Evolutionary conservation across 2,797 vertebrate species (phyloP).

Genomic region (Gadopsis marmoratus): DNA sequence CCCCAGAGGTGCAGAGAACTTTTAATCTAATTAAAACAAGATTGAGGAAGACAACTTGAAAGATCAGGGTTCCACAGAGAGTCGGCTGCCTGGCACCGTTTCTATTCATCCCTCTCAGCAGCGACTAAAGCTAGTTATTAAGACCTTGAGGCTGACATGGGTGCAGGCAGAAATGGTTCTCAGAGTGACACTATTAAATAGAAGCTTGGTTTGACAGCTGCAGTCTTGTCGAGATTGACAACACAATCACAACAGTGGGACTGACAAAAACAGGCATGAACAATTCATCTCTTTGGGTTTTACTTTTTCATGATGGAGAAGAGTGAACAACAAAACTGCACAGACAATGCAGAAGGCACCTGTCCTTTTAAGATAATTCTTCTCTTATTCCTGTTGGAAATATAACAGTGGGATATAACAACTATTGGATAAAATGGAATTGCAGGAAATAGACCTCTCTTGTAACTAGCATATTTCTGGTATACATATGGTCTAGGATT

Average conservation of each 20-base stretch:
- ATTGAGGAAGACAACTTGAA: conserved; percentile 72
- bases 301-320: conserved; percentile 10
- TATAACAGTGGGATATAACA: conserved; percentile 10
- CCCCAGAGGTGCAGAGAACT: conserved; percentile 61
- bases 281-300: conserved; percentile 25
- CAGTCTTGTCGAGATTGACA: conserved; percentile 64
- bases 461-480: not conserved
- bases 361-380: not conserved
- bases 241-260: conserved; percentile 63
- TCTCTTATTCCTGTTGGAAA: not conserved
- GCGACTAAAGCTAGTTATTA: conserved; percentile 67
- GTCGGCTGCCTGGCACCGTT: conserved; percentile 45
- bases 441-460: not conserved
- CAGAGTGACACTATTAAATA: conserved; percentile 66
- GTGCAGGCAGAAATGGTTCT: conserved; percentile 55
- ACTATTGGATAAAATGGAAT: conserved; percentile 5
- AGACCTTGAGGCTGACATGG: conserved; percentile 57
- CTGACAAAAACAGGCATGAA: conserved; percentile 34
- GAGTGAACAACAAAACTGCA: conserved; percentile 19
- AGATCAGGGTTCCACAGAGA: conserved; percentile 74
- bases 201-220: conserved; percentile 69
- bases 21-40: conserved; percentile 83
- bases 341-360: conserved; percentile 5
- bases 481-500: not conserved
- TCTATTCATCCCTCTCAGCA: conserved; percentile 59